Base-by-base conservation (phyloP, 2,797 vertebrate species). In the Distichodus sexfasciatus region DNA sequence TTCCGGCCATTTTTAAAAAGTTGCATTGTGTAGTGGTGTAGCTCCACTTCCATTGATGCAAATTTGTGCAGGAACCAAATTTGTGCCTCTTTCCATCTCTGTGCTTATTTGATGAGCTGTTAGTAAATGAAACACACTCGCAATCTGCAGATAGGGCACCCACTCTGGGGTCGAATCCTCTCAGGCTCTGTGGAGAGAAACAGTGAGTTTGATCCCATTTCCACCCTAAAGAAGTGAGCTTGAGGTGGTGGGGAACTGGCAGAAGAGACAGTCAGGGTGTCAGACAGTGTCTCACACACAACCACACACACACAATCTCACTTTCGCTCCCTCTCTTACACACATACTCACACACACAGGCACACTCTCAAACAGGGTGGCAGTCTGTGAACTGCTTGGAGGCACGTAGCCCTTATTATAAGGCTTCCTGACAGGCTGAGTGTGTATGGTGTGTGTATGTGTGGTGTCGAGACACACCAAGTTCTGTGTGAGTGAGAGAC, bases 351-450 rank as follows among this genome's bases (percentile, higher is more conserved):
- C 1, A 41, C 14, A 41, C 7, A 41, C 14, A 41, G 12, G 17
- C 26, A 15, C 6, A 41, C 3, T 1, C 40, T 5, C 14, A 19
- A 23, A 11, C 58, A 38, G 36, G 50, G 48, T 62, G 71, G 38
- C 58, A 50, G 17, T 14, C 50, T 4, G 28, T 8, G 14, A 47
- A 48, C 57, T 55, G 40, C 26, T 33, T n/a, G 48, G 33, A 43
- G 33, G 66, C 7, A 28, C 11, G 38, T 58, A 48, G 48, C 44
- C 60, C 50, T 62, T 58, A 58, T 68, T 63, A 57, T 68, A 63
- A 46, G 48, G 28, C 31, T 50, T 57, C 44, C 65, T 57, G 50
- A 61, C 57, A 48, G 6, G 50, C 21, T 43, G 19, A 26, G 28
- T 33, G 53, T 55, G 29, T 35, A 31, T 35, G 9, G 17, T 46